Evolutionary conservation across 2,113 vertebrate species (phyloP), one percentile per base, ranked within the genome.

Genomic region (Trematocara nigrifrons): DNA sequence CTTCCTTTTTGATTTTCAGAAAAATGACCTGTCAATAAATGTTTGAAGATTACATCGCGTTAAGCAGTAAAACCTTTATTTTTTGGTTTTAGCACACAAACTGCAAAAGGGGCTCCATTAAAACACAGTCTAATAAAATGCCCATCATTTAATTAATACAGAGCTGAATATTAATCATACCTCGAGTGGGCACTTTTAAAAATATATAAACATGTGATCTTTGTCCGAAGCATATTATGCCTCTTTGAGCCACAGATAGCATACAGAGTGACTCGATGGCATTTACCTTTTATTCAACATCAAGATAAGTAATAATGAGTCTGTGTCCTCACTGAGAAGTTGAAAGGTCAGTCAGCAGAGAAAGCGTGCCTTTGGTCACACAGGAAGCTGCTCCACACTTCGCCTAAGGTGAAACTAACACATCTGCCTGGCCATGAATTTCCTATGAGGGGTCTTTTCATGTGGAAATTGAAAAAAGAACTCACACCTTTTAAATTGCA

Each of bases 401-500:
- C 29, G 85, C 90, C 92, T 47, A 76, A 74, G 87, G 85, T 76
- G 84, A 80, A 51, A 64, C 6, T 29, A 57, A 79, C 64, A 69
- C 90, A 88, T 89, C 80, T 89, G 87, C 53, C 53, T 1, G 26
- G 2, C 6, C 80, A 82, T 91, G 85, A 90, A 94, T 89, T 88
- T 88, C 88, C 79, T n/a, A 89, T 88, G 87, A 88, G 89, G 83
- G 42, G 31, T 76, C 86, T 80, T 93, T 91, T 92, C 54, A 89
- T 88, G 91, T 93, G 90, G 53, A 92, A 93, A 93, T 89, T 20
- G 26, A 29, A 31, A 79, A 84, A 49, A 76, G 74, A 69, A 52
- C 40, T 16, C n/a, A 6, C 20, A 35, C 20, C 35, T 83, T 87
- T 92, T 92, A 85, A 85, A 87, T 86, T 89, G 90, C 85, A 91